Percentiles rank a stretch among this genome's conserved stretches.
These are phyloP conservation scores for Meleagris gallopavo DNA, from an alignment of 2,113 vertebrate species.

Conservation along the genomic window DNA sequence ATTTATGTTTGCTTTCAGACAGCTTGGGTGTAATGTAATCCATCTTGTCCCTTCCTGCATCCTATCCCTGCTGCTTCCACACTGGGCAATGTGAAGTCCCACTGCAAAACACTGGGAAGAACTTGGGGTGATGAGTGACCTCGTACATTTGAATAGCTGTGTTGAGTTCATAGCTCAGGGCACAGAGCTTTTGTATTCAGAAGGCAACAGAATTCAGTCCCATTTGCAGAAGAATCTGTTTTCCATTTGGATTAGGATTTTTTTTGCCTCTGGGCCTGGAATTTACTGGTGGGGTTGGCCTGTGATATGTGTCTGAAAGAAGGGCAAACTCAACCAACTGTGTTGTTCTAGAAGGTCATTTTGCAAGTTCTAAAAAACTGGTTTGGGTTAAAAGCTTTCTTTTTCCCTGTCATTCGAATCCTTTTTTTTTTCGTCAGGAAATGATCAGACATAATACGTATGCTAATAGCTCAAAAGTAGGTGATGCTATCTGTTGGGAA, in stretches of 20 bases:
- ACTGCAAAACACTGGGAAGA: background rate
- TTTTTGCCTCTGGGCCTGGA: background rate
- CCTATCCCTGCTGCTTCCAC: background rate
- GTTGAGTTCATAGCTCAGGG: background rate
- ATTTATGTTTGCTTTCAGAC: slow-evolving; percentile 7
- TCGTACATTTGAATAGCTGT: background rate
- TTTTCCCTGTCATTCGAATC: background rate
- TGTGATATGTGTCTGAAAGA: background rate
- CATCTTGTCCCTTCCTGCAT: background rate
- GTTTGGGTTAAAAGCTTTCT: background rate
- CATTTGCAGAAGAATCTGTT: background rate
- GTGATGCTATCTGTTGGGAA: background rate
- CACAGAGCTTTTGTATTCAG: background rate
- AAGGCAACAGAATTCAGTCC: background rate
- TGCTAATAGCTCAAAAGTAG: background rate
- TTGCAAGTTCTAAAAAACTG: background rate
- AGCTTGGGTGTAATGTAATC: background rate
- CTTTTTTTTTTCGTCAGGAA: background rate
- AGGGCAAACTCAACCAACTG: background rate
- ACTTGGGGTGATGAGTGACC: background rate
- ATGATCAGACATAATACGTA: background rate
- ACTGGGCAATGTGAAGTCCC: background rate
- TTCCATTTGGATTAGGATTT: background rate
- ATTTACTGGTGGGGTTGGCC: background rate
- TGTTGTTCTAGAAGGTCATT: background rate